phyloP scores from a whole-genome alignment of 1,140 invertebrate species.

The Pantala flavescens region DNA sequence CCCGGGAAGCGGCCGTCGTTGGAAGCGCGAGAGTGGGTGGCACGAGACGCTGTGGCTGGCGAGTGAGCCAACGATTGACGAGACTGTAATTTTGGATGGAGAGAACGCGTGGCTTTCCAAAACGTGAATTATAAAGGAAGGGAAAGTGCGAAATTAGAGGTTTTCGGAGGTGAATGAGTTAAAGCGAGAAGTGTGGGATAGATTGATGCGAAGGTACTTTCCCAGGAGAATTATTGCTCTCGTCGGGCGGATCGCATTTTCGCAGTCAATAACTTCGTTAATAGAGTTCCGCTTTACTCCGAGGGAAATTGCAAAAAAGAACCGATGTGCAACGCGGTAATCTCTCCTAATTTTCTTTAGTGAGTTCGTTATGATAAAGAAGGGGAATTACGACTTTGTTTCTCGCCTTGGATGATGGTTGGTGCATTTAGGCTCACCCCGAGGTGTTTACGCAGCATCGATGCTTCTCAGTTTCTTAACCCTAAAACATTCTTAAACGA shows the following conservation, averaged over 20 bases:
- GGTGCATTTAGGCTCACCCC: too few relatives aligned
- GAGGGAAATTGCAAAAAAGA: too few relatives aligned
- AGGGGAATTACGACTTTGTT: too few relatives aligned
- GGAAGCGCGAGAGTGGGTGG: neutral
- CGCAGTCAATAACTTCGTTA: neutral
- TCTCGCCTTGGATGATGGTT: too few relatives aligned
- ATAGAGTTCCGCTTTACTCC: neutral
- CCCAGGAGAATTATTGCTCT: neutral
- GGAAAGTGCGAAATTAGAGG: constrained; percentile 1
- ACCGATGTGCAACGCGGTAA: too few relatives aligned
- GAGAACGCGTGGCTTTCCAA: neutral
- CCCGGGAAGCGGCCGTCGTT: neutral
- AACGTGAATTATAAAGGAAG: constrained; percentile 7
- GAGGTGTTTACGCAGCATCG: too few relatives aligned
- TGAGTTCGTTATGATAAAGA: too few relatives aligned
- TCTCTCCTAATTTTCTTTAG: too few relatives aligned
- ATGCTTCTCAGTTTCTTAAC: too few relatives aligned
- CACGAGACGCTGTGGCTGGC: neutral
- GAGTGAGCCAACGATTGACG: neutral
- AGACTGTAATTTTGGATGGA: neutral
- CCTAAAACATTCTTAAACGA: too few relatives aligned
- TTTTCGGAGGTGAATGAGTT: neutral
- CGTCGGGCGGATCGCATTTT: neutral
- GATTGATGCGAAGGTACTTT: neutral
- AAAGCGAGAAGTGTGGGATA: neutral